Evolutionary conservation across 2,888 invertebrate species (phyloP), one percentile per base, ranked within the genome.

Genomic region (Pyrocoelia pectoralis): DNA sequence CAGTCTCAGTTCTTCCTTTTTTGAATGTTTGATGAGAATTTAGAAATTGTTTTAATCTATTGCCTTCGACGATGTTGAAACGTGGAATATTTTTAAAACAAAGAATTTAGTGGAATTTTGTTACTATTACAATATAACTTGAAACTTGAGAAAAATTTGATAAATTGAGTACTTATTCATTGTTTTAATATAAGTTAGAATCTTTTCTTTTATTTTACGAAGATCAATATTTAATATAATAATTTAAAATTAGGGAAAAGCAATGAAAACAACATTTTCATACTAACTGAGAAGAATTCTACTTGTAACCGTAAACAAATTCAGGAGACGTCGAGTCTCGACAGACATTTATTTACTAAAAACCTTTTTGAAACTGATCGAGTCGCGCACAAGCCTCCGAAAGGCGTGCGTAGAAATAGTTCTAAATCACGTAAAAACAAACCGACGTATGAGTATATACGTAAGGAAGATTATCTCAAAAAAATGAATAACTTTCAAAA

Each of bases 341-440:
- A 79, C 74, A 69, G 82, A 13, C 81, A 82, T 72, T 70, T 82
- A 46, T 79, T 82, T 58, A 75, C 79, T 9, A 81, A 83, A 79
- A 73, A 82, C 74, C 68, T 83, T 72, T 67, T 78, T 17, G 74
- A 75, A 38, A 24, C 54, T 10, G 79, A 80, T 57, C 80, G 79
- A 73, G 88, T 91, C 0, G 87, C 88, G 0, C 91, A 91, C 70
- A 91, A 91, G 72, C 91, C 91, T 0, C 91, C 91, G 0, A 90
- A 91, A 76, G 89, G 90, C 0, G 85, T 87, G 0, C 85, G 89
- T 54, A 82, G 90, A 40, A 88, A 89, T 6, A 88, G 89, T 2
- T 89, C 89, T 14, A 81, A 79, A 69, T 74, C 71, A 1, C 69
- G 77, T 49, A 79, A 78, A 64, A 73, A 74, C 2, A 78, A 77